Evolutionary conservation across 2,113 vertebrate species (phyloP), one percentile per base, ranked within the genome.

Genomic region (Strigops habroptila): DNA sequence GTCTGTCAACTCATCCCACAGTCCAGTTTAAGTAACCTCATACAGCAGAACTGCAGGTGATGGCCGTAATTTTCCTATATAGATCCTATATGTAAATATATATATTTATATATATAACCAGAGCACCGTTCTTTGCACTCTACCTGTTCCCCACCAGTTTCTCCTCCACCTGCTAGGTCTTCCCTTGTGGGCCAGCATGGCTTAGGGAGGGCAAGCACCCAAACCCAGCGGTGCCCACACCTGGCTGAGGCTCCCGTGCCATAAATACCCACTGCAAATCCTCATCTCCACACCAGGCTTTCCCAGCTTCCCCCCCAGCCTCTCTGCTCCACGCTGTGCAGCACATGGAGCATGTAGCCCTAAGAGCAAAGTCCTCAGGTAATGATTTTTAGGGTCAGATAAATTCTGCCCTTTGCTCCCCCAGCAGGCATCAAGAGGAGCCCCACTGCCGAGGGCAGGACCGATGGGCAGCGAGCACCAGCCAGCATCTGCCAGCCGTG

Each of bases 371-470:
- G 44, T 6, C 70, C 70, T 92, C 83, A 55, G 63, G 70, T 52
- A 27, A 80, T 15, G 63, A 64, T 12, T 82, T 88, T 86, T 70
- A 30, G 52, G 91, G 63, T 64, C 80, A 87, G 52, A 82, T 41
- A 46, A 75, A 28, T 62, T 43, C 87, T 82, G 74, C 57, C 70
- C 80, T 94, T 91, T 68, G n/a, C 41, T 53, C 49, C 30, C 49
- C 68, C 59, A 14, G 28, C 4, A 3, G 57, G 59, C 85, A 91
- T 7, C 30, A 9, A 3, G 3, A 81, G 28, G 22, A 88, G n/a
- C 21, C 33, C 39, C 57, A 12, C 4, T 0, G 3, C 60, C 0
- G 0, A n/a, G 25, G 82, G 59, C 2, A 0, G 44, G 24, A 53
- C 44, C 1, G 3, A 15, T 1, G 11, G 31, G n/a, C 27, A 4